Evolutionary conservation across 1,140 invertebrate species (phyloP).

Genomic region (Drosophila quadrilineata): DNA sequence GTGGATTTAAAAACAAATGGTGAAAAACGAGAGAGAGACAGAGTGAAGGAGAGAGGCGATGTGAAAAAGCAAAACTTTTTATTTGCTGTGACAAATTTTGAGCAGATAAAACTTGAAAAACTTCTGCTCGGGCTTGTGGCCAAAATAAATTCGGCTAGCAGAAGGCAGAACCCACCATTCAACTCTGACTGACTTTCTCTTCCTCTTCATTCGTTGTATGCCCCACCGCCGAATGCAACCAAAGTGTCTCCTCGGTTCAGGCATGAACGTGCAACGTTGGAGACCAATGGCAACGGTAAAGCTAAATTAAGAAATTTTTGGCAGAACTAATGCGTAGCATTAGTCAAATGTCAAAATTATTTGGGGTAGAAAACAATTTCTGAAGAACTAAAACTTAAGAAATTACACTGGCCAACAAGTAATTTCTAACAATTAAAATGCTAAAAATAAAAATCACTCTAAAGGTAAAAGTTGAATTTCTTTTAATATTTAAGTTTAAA

Average conservation of each 20-base stretch:
- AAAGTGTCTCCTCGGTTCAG: neutral
- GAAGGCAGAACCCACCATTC: conserved; percentile 5
- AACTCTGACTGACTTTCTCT: neutral
- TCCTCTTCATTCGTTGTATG: neutral
- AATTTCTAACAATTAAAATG: neutral
- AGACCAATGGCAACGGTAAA: conserved; percentile 38
- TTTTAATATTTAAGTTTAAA: too few relatives aligned
- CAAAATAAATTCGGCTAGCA: conserved; percentile 57
- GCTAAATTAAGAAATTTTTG: conserved; percentile 76
- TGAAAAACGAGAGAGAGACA: conserved; percentile 5
- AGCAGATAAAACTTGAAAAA: conserved; percentile 69
- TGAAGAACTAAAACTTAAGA: conserved; percentile 25
- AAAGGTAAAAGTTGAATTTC: neutral
- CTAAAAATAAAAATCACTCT: neutral
- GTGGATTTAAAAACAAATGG: conserved; percentile 64
- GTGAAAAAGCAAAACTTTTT: conserved; percentile 67
- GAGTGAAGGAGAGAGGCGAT: conserved; percentile 24
- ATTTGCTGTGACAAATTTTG: conserved; percentile 78
- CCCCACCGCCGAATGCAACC: neutral
- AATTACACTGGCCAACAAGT: conserved; percentile 20
- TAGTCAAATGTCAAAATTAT: conserved; percentile 75
- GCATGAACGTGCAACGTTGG: conserved; percentile 18
- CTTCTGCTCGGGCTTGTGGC: conserved; percentile 51
- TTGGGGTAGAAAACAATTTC: conserved; percentile 56
- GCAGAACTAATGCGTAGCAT: conserved; percentile 69